Evolutionary conservation across 2,797 vertebrate genomes (phyloP), one percentile per base, ranked within the genome.

Genomic region (Dicrostonyx torquatus): DNA sequence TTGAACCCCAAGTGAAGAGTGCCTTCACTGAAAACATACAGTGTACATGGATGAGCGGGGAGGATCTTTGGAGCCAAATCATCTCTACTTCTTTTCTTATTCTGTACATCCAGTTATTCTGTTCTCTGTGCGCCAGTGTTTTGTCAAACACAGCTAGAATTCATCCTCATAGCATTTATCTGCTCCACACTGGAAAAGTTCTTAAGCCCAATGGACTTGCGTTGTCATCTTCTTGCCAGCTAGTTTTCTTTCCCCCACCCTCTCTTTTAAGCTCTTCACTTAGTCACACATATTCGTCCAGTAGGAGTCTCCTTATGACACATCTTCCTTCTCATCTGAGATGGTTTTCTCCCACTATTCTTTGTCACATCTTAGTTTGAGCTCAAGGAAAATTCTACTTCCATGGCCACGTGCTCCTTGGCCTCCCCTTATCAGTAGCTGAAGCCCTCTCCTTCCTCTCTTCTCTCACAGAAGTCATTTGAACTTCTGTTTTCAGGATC

Each of bases 21-120:
- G 5, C 3, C 4, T 80, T 26, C 53, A 90, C 62, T 92, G 82
- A 43, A 89, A 89, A 50, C 15, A 75, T 10, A 4, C 48, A 73
- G 43, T 58, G 84, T 84, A 45, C 40, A 83, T 5, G 80, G 45
- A 13, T 78, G 82, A 40, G 45, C 13, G 6, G 4, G 34, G 58
- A 22, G 60, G 34, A 50, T 53, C 62, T 77, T 87, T 18, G 64
- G 31, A 89, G n/a, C 73, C 48, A 78, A 78, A 60, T 58, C 24
- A 53, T 91, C 64, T 91, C 24, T 94, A 4, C 91, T 91, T 89
- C 64, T 93, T 31, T 94, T 77, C 66, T 92, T 64, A 80, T 76
- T 85, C 78, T 31, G 12, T 11, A 22, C 22, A 48, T 68, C 34
- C 9, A 43, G 70, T 45, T 10, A 48, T 6, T 82, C 22, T 58